Base-by-base conservation (phyloP, 1,140 invertebrate species). In the Cyclargus thomasi region DNA sequence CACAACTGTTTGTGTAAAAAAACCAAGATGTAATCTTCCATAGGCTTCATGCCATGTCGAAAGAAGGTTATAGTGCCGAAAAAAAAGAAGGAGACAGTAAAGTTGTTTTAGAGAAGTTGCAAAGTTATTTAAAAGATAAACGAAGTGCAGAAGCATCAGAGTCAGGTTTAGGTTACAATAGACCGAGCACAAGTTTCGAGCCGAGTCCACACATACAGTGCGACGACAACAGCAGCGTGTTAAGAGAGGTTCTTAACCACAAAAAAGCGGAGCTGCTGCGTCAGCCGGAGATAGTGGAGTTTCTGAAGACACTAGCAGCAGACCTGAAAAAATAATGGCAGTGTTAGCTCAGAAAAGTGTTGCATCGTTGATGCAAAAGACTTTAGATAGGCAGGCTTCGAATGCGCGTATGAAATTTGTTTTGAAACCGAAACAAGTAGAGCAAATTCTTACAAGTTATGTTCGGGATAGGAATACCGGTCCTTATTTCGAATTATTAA, bases 111-210 rank as follows among this genome's bases (percentile, higher is more conserved):
- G 90, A 90, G 70, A 88, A 82, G 79, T 75, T 91, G 47, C 90
- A 91, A 65, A 81, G 82, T 0, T 91, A 86, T 74, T 71, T 91
- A 59, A 91, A 91, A 77, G 90, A 91, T 73, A 91, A 91, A 70
- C 86, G 78, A 57, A 87, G 79, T 65, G 75, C 76, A 14, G 88
- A 91, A 72, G 68, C 69, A 17, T 29, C 72, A 1, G 89, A 90
- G 53, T 21, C 81, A 5, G 70, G 71, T 63, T 62, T 72, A 6
- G 76, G 71, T 36, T 87, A 83, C 64, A 80, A 70, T 70, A 86
- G 85, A 71, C 86, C 88, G 5, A 83, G 83, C 69, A 86, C 86
- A n/a, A 84, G 86, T 59, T 82, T 81, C 35, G 90, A 91, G 62
- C 83, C 80, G 67, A 82, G 69, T 35, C 73, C 79, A 29, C 77